A percentile compares a stretch with the other conserved stretches of the same genome.
Evolutionary conservation across 2,113 vertebrate species (phyloP).

Genomic region (Leptobrachium leishanense): DNA sequence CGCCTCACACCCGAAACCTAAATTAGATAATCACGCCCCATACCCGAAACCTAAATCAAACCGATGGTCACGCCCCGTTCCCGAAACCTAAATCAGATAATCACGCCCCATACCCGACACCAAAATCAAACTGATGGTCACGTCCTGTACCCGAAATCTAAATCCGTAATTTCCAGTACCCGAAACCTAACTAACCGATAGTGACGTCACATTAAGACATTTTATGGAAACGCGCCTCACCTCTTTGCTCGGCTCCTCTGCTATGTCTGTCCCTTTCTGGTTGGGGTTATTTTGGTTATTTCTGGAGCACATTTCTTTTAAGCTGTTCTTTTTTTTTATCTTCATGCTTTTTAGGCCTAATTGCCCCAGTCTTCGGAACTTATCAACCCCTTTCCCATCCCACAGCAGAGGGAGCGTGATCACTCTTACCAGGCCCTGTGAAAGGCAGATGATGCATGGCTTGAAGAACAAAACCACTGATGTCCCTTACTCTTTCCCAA

Average conservation of each 20-base stretch:
- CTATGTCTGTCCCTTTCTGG: background rate
- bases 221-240: too few relatives aligned
- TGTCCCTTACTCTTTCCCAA: conserved; percentile 1
- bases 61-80: too few relatives aligned
- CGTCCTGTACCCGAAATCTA: too few relatives aligned
- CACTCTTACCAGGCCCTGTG: background rate
- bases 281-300: background rate
- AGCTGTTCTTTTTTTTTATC: conserved; percentile 23
- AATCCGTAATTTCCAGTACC: too few relatives aligned
- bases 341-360: conserved; percentile 43
- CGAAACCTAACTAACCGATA: too few relatives aligned
- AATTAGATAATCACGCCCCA: too few relatives aligned
- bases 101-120: too few relatives aligned
- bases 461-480: conserved; percentile 9
- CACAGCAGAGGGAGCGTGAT: conserved; percentile 11
- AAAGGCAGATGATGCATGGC: conserved; percentile 2
- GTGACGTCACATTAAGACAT: too few relatives aligned
- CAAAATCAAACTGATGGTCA: too few relatives aligned
- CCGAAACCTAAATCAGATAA: too few relatives aligned
- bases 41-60: too few relatives aligned
- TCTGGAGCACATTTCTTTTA: background rate
- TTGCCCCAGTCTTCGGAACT: conserved; percentile 2
- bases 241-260: background rate
- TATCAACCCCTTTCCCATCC: conserved; percentile 5
- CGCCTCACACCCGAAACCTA: too few relatives aligned